These are phyloP conservation scores for Psylliodes chrysocephalus DNA, from an alignment of 2,888 invertebrate genomes.

Conservation along the genomic window DNA sequence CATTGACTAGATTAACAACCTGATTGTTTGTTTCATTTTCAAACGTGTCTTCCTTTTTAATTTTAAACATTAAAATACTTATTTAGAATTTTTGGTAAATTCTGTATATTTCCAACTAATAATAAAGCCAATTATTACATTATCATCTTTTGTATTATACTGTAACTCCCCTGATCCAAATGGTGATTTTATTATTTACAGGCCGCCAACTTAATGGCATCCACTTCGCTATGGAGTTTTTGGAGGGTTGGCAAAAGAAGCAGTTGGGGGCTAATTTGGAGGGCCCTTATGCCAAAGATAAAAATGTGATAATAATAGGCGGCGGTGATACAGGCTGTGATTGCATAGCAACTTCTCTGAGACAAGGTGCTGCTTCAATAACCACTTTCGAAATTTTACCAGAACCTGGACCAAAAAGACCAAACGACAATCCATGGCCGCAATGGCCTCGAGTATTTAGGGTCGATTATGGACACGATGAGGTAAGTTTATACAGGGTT, in stretches of 20 bases:
- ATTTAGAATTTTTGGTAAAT: too few species aligned
- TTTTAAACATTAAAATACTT: too few species aligned
- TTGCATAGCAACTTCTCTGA: conserved; percentile 96
- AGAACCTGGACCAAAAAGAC: conserved; percentile 83
- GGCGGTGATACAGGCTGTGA: conserved; percentile 93
- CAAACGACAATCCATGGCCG: conserved; percentile 97
- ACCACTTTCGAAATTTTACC: conserved; percentile 98
- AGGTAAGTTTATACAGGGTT: conserved; percentile 65
- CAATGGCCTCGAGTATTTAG: conserved; percentile 97
- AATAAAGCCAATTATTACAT: too few species aligned
- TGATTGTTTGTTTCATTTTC: too few species aligned
- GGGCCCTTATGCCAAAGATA: conserved; percentile 85
- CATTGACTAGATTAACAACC: too few species aligned
- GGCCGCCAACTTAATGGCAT: conserved; percentile 88
- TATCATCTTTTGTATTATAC: too few species aligned
- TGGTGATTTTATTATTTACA: conserved; percentile 34
- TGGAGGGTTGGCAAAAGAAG: conserved; percentile 96
- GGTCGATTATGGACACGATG: conserved; percentile 98
- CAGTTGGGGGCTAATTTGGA: conserved; percentile 75
- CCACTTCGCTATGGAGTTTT: conserved; percentile 97
- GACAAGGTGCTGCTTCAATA: conserved; percentile 90
- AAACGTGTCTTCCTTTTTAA: too few species aligned
- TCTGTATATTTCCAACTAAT: too few species aligned
- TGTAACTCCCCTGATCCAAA: too few species aligned
- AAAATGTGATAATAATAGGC: conserved; percentile 92